Base-by-base conservation (phyloP, 2,888 invertebrate genomes). In the Brachylomia viminalis region DNA sequence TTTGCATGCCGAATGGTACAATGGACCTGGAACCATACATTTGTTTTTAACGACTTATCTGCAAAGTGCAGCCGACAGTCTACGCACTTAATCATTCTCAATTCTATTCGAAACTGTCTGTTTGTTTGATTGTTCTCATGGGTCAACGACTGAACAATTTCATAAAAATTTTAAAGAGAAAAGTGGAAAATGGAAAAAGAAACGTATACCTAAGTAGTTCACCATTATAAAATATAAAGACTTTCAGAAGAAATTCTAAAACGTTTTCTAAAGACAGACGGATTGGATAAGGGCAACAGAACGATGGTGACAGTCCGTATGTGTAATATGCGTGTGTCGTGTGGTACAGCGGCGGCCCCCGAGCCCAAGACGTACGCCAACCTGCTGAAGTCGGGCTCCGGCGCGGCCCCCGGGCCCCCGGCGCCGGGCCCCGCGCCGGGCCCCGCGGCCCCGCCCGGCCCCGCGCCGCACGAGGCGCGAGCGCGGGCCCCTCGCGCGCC, bases 281-380 rank as follows among this genome's bases (percentile, higher is more conserved):
- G 13, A 11, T 3, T 17, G 3, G 42, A 42, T 30, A 20, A 59
- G 11, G 13, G 7, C 13, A 33, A 33, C 3, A 8, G 23, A 7
- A 7, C 1, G 33, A 33, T 27, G 11, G 27, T 10, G 62, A 17
- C 5, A 10, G 4, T 38, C 23, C 20, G 42, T 52, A 1, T 11
- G 17, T 33, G 45, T 38, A 52, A 54, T 30, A 23, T 33, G 17
- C 20, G 42, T 27, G 10, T 15, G 45, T n/a, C 33, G 47, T 79
- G 61, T 38, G 17, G 0, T 7, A 42, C 86, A 87, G 91, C 91
- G 73, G 89, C 88, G 76, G 92, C 94, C 3, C 95, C 97, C 59
- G 98, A 98, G 94, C 98, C 98, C 30, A 98, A 98, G 96, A 98
- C 99, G 20, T 99, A 98, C 94, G 98, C 99, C 30, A 98, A 98